Base-by-base conservation (phyloP, 2,113 vertebrate genomes). In the Cryptomyrus ogoouensis region DNA sequence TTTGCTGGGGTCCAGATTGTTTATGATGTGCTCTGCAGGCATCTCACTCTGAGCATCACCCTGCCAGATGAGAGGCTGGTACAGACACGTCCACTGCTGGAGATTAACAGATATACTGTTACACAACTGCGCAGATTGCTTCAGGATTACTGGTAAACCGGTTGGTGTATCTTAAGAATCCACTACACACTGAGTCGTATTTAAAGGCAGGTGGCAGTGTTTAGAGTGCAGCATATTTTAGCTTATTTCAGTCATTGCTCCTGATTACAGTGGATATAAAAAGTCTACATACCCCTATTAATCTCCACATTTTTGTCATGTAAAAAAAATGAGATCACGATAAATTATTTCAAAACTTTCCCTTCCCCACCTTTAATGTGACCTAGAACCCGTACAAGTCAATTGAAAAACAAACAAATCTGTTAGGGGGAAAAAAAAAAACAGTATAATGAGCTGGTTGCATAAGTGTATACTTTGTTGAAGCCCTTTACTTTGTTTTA, bases 21-120 rank as follows among this genome's bases (percentile, higher is more conserved):
- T 99, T 89, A 98, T 92, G 89, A 96, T 95, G 15, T 90, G 93
- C 66, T 97, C 97, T 0, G 95, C 93, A 19, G 92, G 56, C 27
- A 96, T 94, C 93, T 98, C 97, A 0, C 93, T 91, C 80, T 95
- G 94, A n/a, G 94, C 92, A 49, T 96, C 91, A 21, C 94, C 92
- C 92, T 95, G 96, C 94, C 96, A 96, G 13, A 95, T 97, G 94
- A 99, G 95, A 27, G 98, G 98, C 89, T 97, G 98, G 93, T 98
- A 99, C 94, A 99, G 97, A 88, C 97, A 98, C 90, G 98, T 97
- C 98, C 98, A 99, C 93, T 99, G 98, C 98, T 99, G 96, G 84
- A 77, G 89, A 90, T 10, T 90, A 21, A 90, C 62, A 70, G 24
- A n/a, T 46, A 90, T 7, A 91, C 31, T 58, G 15, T 39, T 42